Percentiles rank a stretch among this genome's conserved stretches.
Evolutionary conservation across 2,113 vertebrate genomes (phyloP).

Genomic region (Laticauda colubrina): DNA sequence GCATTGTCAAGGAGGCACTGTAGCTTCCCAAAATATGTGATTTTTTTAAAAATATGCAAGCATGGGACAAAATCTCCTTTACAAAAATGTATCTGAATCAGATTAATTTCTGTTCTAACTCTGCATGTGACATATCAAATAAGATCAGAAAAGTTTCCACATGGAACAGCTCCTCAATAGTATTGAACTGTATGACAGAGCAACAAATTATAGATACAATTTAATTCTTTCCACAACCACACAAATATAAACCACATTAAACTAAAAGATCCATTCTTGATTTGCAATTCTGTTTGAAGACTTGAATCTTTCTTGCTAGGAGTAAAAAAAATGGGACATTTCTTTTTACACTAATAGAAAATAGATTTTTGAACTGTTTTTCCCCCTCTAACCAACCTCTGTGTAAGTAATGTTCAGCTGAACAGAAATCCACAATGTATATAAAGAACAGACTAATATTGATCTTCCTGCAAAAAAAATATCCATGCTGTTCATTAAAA

Average conservation of each 20-base stretch:
- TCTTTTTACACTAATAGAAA: slow-evolving; percentile 33
- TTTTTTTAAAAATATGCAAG: background rate
- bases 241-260: slow-evolving; percentile 12
- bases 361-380: slow-evolving; percentile 18
- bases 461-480: slow-evolving; percentile 20
- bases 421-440: slow-evolving; percentile 21
- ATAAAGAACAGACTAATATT: background rate
- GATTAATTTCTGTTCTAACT: background rate
- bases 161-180: background rate
- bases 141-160: background rate
- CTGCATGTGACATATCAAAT: background rate
- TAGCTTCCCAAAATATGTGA: background rate
- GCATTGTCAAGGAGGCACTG: background rate
- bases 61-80: background rate
- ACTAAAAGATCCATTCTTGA: slow-evolving; percentile 16
- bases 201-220: background rate
- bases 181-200: slow-evolving; percentile 5
- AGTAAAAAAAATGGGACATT: slow-evolving; percentile 14
- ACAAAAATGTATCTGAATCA: background rate
- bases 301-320: background rate
- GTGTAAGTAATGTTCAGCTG: slow-evolving; percentile 18
- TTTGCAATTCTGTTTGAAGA: slow-evolving; percentile 33
- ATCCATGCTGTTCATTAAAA: background rate
- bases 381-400: background rate
- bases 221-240: background rate